Conservation (phyloP, 2,888 invertebrate species). For the Caradrina clavipalpis region DNA sequence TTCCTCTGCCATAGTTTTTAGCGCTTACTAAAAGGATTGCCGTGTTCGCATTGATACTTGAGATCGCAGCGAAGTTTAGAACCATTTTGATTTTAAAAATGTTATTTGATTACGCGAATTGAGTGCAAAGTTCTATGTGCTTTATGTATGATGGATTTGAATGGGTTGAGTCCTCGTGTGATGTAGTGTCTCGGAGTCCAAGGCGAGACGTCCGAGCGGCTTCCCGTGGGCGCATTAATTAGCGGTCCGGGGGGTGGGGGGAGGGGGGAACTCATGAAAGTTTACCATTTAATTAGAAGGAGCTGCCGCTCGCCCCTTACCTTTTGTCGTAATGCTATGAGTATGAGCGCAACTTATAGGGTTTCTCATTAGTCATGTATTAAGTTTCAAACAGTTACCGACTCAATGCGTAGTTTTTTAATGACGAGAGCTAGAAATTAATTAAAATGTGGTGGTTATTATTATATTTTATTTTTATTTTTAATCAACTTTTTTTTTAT, state of each 20-base stretch:
- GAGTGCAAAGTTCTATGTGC: background rate
- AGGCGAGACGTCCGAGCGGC: conserved; percentile 75
- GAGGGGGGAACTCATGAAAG: conserved; percentile 86
- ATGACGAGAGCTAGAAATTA: background rate
- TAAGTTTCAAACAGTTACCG: conserved; percentile 74
- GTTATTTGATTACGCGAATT: conserved; percentile 45
- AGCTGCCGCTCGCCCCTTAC: conserved; percentile 80
- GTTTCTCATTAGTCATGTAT: conserved; percentile 83
- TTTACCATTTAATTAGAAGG: conserved; percentile 91
- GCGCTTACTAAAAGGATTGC: conserved; percentile 89
- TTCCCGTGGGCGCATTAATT: conserved; percentile 89
- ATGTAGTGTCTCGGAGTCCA: conserved; percentile 69
- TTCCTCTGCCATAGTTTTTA: conserved; percentile 85
- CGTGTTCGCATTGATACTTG: conserved; percentile 86
- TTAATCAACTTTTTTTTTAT: background rate
- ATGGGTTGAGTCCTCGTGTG: conserved; percentile 58
- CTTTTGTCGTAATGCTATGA: conserved; percentile 85
- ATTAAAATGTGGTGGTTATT: background rate
- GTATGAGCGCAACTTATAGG: conserved; percentile 83
- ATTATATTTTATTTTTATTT: background rate
- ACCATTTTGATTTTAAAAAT: conserved; percentile 50
- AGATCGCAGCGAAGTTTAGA: conserved; percentile 70
- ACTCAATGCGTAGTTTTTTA: conserved; percentile 29
- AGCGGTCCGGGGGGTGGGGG: conserved; percentile 75
- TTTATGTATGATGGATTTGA: conserved; percentile 25